Evolutionary conservation across 2,113 vertebrate species (phyloP).

Genomic region (Pelmatolapia mariae): DNA sequence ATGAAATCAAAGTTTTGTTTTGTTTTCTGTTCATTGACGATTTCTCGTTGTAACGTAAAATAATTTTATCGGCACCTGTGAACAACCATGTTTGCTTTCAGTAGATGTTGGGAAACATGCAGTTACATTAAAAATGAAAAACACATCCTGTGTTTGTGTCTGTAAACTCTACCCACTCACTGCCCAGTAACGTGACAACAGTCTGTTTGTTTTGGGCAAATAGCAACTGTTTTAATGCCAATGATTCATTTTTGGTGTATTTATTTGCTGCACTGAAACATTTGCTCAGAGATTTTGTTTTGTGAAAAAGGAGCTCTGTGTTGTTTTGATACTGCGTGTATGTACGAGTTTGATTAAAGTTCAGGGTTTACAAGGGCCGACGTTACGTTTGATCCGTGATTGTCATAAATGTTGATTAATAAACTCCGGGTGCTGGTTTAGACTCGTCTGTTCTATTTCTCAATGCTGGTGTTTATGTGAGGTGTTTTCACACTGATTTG

Average conservation of each 20-base stretch:
- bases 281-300: slow-evolving; percentile 2
- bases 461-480: not conserved
- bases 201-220: not conserved
- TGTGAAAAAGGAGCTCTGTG: not conserved
- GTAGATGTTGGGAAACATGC: not conserved
- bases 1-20: not conserved
- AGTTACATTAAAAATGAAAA: not conserved
- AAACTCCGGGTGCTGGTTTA: slow-evolving; percentile 7
- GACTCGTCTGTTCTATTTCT: not conserved
- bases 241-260: slow-evolving; percentile 10
- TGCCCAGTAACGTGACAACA: not conserved
- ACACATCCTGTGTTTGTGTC: not conserved
- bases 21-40: not conserved
- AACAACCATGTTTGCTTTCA: not conserved
- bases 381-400: not conserved
- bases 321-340: slow-evolving; percentile 31
- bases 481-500: not conserved
- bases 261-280: slow-evolving; percentile 38
- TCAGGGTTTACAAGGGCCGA: not conserved
- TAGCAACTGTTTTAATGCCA: not conserved
- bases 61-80: not conserved
- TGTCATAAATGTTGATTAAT: slow-evolving; percentile 10
- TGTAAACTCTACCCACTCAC: not conserved
- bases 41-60: not conserved
- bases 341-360: not conserved